A percentile compares a stretch with the other conserved stretches of the same genome.
Conservation (phyloP, 2,797 vertebrate genomes). For the Rhabdophis nuchalis region DNA sequence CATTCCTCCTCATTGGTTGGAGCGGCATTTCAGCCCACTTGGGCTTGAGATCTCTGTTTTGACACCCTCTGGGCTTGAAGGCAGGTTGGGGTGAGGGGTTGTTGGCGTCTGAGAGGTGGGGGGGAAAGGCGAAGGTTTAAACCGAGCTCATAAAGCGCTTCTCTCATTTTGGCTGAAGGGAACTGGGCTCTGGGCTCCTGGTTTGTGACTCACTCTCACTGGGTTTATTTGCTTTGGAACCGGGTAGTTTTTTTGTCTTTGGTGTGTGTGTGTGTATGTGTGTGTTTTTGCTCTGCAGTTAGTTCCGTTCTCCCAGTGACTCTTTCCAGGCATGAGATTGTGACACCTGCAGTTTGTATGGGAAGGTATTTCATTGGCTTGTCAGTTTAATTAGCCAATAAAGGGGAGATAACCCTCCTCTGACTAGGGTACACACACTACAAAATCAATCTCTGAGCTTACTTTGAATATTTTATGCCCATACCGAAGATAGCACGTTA, state of each 20-base stretch:
- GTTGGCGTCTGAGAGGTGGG: not conserved
- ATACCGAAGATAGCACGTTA: not conserved
- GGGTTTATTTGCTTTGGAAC: slow-evolving; percentile 28
- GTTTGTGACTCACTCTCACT: slow-evolving; percentile 45
- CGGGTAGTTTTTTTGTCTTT: slow-evolving; percentile 19
- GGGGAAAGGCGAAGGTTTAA: slow-evolving; percentile 2
- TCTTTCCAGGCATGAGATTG: not conserved
- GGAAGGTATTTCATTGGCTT: not conserved
- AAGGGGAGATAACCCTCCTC: not conserved
- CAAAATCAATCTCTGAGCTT: not conserved
- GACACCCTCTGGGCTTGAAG: not conserved
- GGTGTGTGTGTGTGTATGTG: too few species aligned
- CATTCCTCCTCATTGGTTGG: not conserved
- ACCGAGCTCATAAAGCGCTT: slow-evolving; percentile 52
- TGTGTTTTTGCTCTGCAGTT: not conserved
- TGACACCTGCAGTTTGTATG: not conserved
- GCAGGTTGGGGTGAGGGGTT: not conserved
- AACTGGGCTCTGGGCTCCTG: not conserved
- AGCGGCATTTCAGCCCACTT: not conserved
- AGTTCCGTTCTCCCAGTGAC: slow-evolving; percentile 3
- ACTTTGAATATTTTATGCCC: not conserved
- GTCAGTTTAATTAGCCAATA: not conserved
- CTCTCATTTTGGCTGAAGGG: slow-evolving; percentile 18
- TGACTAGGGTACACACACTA: not conserved
- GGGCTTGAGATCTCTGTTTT: not conserved